Conservation (phyloP, 2,113 vertebrate species). For the Eonycteris spelaea region DNA sequence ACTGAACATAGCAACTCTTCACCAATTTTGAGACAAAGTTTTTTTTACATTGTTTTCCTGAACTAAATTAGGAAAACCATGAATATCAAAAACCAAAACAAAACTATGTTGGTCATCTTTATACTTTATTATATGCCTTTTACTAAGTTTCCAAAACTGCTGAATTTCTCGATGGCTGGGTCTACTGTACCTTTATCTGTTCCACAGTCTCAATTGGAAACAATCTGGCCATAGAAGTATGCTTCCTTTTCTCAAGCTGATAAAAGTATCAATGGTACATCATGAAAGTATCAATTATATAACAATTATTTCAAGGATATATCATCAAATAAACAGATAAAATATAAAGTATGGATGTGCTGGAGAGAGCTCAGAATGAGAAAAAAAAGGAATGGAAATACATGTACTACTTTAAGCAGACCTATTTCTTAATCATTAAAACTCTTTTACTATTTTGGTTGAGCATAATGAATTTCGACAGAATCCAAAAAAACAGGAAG, state of each 20-base stretch:
- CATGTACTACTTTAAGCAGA: neutral
- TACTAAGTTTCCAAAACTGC: neutral
- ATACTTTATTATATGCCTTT: neutral
- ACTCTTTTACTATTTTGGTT: neutral
- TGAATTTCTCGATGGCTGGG: neutral
- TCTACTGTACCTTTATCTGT: neutral
- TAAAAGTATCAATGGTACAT: neutral
- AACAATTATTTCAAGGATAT: neutral
- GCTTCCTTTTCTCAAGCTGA: neutral
- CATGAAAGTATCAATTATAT: neutral
- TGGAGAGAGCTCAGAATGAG: neutral
- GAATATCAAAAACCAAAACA: neutral
- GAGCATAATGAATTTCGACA: neutral
- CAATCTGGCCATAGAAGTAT: neutral
- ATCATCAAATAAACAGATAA: neutral
- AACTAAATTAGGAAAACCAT: neutral
- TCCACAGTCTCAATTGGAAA: neutral
- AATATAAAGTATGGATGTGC: neutral
- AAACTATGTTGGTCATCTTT: neutral
- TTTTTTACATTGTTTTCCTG: neutral
- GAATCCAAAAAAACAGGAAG: neutral
- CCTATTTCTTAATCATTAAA: neutral
- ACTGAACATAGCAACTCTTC: neutral
- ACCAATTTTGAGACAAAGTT: neutral
- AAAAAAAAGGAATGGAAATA: neutral